Evolutionary conservation across 2,113 vertebrate genomes (phyloP), one percentile per base, ranked within the genome.

Genomic region (Etheostoma cragini): DNA sequence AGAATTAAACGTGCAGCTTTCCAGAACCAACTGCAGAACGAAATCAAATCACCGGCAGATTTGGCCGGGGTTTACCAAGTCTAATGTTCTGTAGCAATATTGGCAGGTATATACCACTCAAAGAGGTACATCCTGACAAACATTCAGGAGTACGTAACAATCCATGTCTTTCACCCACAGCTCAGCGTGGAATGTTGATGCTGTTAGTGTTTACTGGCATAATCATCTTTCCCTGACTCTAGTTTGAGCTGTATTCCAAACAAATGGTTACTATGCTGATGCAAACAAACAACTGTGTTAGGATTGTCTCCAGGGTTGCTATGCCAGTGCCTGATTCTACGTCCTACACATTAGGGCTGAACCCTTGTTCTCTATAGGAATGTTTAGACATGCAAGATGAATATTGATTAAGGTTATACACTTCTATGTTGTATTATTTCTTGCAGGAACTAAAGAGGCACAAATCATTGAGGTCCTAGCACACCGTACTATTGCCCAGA

Each of bases 401-500:
- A 11, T 21, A 45, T n/a, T 5, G 3, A 3, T 22, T 12, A 21
- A 22, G 1, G 10, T 78, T 7, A n/a, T 22, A 16, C 5, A 2
- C 56, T 53, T 82, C 5, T 62, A 4, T 33, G 1, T 76, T 52
- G 3, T 35, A 5, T 72, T 64, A 13, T 76, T 62, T 88, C 35
- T 83, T 82, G 62, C 80, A 99, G 98, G 98, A 82, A 99, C 98
- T 0, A 92, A 99, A 61, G 98, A 99, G 93, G 95, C 96, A 0
- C 87, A 94, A 35, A 90, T 99, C 79, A 96, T 92, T 1, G 90
- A 94, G 0, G 75, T 95, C 65, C 30, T 99, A 5, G 90, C 96
- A 26, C 95, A 93, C 42, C 94, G 97, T 14, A 97, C 93, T 0
- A 83, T 90, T 0, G 95, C 96, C 74, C 98, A 99, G 54, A 96